Evolutionary conservation across 1,140 invertebrate genomes (phyloP), one percentile per base, ranked within the genome.

Genomic region (Whitmania pigra): DNA sequence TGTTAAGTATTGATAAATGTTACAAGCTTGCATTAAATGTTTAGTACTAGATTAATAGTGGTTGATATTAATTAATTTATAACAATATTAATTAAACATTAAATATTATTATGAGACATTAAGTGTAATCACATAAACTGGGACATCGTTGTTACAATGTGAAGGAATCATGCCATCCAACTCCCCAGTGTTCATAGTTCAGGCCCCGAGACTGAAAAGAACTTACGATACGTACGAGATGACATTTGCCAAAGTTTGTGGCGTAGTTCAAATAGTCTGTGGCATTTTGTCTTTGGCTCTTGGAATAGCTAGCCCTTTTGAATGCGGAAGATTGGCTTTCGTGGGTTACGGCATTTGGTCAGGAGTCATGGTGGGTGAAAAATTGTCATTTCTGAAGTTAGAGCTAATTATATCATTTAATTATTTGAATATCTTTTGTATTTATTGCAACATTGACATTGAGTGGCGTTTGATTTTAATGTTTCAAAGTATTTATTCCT

Each of bases 241-340:
- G 22, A 25, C 57, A 1, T 63, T 63, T 63, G 57, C 57, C 22
- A 63, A 63, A 22, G 22, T n/a, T 25, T 63, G 57, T 31, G 57
- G 4, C 4, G 18, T 63, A 5, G 57, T 63, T 31, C 57, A 63
- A 63, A 7, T 22, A 22, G 6, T 63, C 2, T 63, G 57, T 63
- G 57, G 57, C 6, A 63, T 63, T n/a, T n/a, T 63, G 7, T 63
- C 57, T 25, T 63, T 63, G 57, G 57, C 57, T 63, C 57, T 63
- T 63, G 57, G 57, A 63, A 63, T 63, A 22, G 57, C 57, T 0
- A 63, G 57, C 15, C 57, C 57, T 11, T 31, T 63, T n/a, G 57
- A 63, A n/a, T 63, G 57, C 11, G 57, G 57, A 31, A 31, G 29
- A 63, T 13, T 63, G 22, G 57, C 6, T 63, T 63, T 63, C 57